Evolutionary conservation across 2,113 vertebrate genomes (phyloP).

Genomic region (Gulo gulo): DNA sequence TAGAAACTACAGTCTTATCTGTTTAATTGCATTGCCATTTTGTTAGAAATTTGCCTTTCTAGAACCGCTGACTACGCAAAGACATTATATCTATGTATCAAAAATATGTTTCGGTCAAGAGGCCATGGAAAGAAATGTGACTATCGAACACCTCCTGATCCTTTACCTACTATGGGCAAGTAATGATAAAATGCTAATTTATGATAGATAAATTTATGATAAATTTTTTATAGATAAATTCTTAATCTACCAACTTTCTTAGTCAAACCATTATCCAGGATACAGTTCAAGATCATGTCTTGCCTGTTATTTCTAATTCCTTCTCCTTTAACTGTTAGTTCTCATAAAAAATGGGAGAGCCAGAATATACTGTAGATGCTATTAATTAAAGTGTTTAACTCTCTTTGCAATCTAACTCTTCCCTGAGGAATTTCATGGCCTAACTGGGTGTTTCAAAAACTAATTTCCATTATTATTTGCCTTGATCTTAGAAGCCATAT

Average conservation of each 20-base stretch:
- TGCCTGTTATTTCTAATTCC: neutral
- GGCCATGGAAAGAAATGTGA: neutral
- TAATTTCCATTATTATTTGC: neutral
- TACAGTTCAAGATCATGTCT: neutral
- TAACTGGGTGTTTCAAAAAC: neutral
- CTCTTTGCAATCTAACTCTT: neutral
- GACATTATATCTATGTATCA: neutral
- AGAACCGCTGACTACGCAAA: neutral
- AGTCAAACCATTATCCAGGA: neutral
- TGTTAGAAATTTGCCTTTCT: neutral
- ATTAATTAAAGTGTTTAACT: neutral
- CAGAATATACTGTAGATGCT: neutral
- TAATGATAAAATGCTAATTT: neutral
- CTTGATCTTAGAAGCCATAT: neutral
- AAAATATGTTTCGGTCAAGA: neutral
- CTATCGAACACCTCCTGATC: neutral
- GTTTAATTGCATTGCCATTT: neutral
- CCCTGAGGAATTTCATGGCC: neutral
- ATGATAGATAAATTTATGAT: neutral
- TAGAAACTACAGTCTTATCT: neutral
- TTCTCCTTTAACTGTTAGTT: neutral
- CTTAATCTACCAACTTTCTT: neutral
- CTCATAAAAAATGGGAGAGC: neutral
- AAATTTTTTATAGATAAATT: neutral
- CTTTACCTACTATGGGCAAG: neutral